Evolutionary conservation across 2,113 vertebrate genomes (phyloP), one percentile per base, ranked within the genome.

Genomic region (Acrocephalus arundinaceus): DNA sequence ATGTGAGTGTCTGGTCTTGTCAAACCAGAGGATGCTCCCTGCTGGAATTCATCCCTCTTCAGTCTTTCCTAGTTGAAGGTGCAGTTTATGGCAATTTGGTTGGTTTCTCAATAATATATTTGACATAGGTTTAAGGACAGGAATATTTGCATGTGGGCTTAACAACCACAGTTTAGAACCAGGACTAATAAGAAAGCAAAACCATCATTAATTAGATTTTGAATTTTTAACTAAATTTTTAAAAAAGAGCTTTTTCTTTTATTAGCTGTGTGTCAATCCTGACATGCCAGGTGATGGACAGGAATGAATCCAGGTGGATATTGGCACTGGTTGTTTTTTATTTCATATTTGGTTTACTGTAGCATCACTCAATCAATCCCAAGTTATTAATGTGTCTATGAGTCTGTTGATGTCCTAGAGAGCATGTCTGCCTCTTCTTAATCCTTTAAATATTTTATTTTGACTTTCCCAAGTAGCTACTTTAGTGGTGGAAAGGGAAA

Each of bases 401-500:
- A 18, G 33, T 28, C 54, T 85, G 62, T 0, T 65, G 39, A 66
- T 82, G 54, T 90, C 85, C 71, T 30, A 45, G 49, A 87, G 31
- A 73, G 58, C n/a, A 57, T 0, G 3, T 46, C 75, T 87, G 15
- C 74, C 73, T 91, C 52, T 63, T 85, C 83, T 87, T 94, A 90
- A 83, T 65, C 16, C 63, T 85, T 85, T 21, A 37, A 94, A 70
- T 76, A 62, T 92, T 95, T 85, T 83, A 85, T 83, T 93, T 92
- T 76, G 3, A 27, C 27, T 83, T 83, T 86, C 59, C 74, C 31
- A 65, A 86, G 75, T 54, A 76, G 46, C 52, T 76, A 1, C 46
- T 0, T 52, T 80, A 83, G 59, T 39, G 15, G 25, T 57, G 8
- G 41, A 71, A 89, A 84, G 35, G 55, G 49, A 79, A 78, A 93